A percentile compares a stretch with the other conserved stretches of the same genome.
Conservation (phyloP, 1,140 invertebrate genomes). For the Whitmania pigra region DNA sequence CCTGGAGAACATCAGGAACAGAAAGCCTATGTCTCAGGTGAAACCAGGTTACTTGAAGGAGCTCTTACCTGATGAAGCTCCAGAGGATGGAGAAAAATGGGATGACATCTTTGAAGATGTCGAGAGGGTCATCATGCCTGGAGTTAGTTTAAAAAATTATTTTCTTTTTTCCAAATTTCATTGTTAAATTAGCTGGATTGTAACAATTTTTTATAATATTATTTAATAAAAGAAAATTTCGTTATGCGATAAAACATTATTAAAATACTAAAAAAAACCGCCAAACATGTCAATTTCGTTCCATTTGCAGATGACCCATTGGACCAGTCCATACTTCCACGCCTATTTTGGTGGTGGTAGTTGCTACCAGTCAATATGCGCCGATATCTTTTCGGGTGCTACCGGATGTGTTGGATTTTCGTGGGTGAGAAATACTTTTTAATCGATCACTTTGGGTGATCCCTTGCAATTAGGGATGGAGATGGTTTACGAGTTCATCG, state of each 20-base stretch:
- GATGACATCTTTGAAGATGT: slow-evolving; percentile 47
- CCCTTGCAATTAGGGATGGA: no score
- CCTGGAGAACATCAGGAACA: slow-evolving; percentile 58
- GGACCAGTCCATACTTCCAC: slow-evolving; percentile 85
- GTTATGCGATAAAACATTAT: background rate
- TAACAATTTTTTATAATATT: no score
- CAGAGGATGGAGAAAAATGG: slow-evolving; percentile 42
- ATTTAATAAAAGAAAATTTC: background rate
- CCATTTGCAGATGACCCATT: slow-evolving; percentile 63
- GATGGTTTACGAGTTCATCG: no score
- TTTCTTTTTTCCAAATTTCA: no score
- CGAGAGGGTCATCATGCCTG: slow-evolving; percentile 49
- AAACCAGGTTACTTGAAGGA: slow-evolving; percentile 48
- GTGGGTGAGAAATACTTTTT: slow-evolving; percentile 62
- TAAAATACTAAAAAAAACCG: background rate
- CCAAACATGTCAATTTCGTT: background rate
- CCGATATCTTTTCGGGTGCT: slow-evolving; percentile 68
- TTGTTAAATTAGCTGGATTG: no score
- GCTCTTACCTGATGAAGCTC: slow-evolving; percentile 39
- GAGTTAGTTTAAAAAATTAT: slow-evolving; percentile 35
- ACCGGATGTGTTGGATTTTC: slow-evolving; percentile 76
- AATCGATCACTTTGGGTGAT: no score
- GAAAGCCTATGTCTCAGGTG: slow-evolving; percentile 37
- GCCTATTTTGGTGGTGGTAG: slow-evolving; percentile 89
- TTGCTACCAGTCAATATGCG: slow-evolving; percentile 76